phyloP scores from a whole-genome alignment of 2,113 vertebrate species.

The Apaloderma vittatum region DNA sequence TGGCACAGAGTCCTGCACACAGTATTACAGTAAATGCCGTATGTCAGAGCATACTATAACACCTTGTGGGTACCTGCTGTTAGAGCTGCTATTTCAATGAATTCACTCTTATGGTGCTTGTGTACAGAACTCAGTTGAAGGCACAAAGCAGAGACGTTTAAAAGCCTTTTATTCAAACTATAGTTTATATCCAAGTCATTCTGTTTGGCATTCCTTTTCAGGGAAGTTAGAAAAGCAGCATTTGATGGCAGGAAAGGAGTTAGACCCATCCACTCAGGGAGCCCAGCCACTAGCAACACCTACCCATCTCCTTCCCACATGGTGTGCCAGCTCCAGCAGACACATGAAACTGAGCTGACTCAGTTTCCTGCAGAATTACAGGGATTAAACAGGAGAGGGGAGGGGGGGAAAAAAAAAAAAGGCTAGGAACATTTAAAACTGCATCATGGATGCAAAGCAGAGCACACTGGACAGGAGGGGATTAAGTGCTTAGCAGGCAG shows the following conservation, averaged over 20 bases:
- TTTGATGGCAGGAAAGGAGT: neutral
- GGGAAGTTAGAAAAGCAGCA: neutral
- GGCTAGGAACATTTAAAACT: slow-evolving; percentile 10
- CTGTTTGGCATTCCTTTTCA: neutral
- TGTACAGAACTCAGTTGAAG: neutral
- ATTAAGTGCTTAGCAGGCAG: slow-evolving; percentile 63
- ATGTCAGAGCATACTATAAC: neutral
- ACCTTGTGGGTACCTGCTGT: neutral
- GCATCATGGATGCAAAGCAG: slow-evolving; percentile 21
- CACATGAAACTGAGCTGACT: neutral
- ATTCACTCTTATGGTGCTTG: neutral
- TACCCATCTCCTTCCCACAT: neutral
- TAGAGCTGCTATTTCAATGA: neutral
- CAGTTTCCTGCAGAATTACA: neutral
- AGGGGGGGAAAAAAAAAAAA: neutral
- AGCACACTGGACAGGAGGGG: slow-evolving; percentile 38
- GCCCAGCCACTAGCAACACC: neutral
- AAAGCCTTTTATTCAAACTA: neutral
- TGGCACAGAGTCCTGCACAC: neutral
- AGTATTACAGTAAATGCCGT: neutral
- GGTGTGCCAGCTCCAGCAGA: neutral
- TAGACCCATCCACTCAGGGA: neutral
- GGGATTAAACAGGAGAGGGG: slow-evolving; percentile 1
- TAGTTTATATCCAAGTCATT: neutral
- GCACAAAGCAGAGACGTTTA: neutral